Evolutionary conservation across 92 coral and sea anemone species (phyloP).

Genomic region (Parazoanthus darwini): DNA sequence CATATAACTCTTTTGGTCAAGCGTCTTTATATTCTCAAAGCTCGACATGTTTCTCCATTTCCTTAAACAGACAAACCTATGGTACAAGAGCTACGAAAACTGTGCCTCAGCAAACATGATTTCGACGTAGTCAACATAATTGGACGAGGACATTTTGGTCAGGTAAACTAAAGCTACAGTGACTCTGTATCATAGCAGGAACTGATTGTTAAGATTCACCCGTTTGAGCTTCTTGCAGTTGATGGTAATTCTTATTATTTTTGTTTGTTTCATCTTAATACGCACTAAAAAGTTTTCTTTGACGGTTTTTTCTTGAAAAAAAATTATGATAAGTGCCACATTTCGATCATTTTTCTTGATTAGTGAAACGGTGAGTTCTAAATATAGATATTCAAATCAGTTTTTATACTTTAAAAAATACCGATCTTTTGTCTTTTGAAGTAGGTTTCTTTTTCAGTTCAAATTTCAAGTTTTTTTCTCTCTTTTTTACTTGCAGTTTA

Average conservation of each 20-base stretch:
- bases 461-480: no score
- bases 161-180: conserved; percentile 54
- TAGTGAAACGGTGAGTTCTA: neutral
- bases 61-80: conserved; percentile 59
- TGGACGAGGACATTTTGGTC: conserved; percentile 99
- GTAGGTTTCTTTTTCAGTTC: no score
- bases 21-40: neutral
- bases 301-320: neutral
- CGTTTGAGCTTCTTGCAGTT: neutral
- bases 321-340: neutral
- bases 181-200: neutral
- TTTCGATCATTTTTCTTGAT: neutral
- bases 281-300: neutral
- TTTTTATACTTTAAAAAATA: no score
- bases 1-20: neutral
- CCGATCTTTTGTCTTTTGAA: no score
- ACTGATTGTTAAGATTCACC: neutral
- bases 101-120: conserved; percentile 78
- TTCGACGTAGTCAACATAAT: conserved; percentile 86
- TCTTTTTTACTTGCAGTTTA: no score
- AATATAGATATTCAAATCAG: no score
- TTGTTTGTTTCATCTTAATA: neutral
- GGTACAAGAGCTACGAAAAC: conserved; percentile 73
- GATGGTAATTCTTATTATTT: neutral
- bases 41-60: neutral